These are phyloP conservation scores for Branchellion lobata DNA, from an alignment of 2,888 invertebrate species.

Conservation along the genomic window DNA sequence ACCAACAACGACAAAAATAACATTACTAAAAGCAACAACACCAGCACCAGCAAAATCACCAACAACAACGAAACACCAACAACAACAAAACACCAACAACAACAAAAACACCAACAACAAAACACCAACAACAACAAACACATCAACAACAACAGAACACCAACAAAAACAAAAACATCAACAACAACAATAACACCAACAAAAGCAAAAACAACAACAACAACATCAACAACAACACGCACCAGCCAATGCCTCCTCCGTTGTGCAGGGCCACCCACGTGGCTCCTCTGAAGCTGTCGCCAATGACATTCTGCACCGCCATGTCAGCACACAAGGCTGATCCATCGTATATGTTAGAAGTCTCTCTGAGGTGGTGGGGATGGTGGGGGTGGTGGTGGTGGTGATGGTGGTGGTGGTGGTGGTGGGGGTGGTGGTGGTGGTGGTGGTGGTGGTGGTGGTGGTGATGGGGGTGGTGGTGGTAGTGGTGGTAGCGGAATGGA, in stretches of 20 bases:
- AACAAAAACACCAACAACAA: slow-evolving; percentile 4
- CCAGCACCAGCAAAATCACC: no score
- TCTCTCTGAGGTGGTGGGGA: slow-evolving; percentile 69
- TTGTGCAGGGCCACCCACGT: slow-evolving; percentile 69
- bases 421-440: no score
- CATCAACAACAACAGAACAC: background rate
- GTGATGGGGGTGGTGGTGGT: no score
- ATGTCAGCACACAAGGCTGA: slow-evolving; percentile 69
- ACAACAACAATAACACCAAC: background rate
- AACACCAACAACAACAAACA: background rate
- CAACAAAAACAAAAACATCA: background rate
- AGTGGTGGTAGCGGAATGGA: no score
- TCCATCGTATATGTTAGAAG: slow-evolving; percentile 69
- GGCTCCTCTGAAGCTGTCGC: slow-evolving; percentile 68
- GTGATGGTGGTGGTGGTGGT: no score
- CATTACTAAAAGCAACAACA: no score
- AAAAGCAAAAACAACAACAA: background rate
- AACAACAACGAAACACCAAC: no score
- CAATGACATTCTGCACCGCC: slow-evolving; percentile 69
- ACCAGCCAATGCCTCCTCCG: slow-evolving; percentile 68
- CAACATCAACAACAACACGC: slow-evolving; percentile 48
- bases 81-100: background rate
- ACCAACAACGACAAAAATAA: no score
- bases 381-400: slow-evolving; percentile 70
- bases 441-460: no score